phyloP scores from a whole-genome alignment of 2,797 vertebrate species.

The Acrossocheilus wenchowensis region DNA sequence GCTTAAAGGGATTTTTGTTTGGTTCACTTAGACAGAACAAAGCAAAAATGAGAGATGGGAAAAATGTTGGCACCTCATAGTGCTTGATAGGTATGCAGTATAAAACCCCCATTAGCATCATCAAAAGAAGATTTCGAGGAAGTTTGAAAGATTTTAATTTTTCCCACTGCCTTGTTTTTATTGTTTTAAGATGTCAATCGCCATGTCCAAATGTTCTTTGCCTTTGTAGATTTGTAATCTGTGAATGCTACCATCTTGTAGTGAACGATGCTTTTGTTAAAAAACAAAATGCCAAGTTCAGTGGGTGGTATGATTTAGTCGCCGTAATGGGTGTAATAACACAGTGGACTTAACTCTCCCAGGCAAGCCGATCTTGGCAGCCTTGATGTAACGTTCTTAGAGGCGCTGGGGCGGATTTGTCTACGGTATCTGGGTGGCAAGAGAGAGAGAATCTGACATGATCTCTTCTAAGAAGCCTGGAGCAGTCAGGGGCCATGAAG shows the following conservation, averaged over 20 bases:
- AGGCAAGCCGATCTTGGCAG: conserved; percentile 43
- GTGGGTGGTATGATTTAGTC: conserved; percentile 47
- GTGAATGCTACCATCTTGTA: conserved; percentile 35
- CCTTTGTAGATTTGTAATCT: conserved; percentile 47
- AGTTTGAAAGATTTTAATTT: not conserved
- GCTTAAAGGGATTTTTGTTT: not conserved
- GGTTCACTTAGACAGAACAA: conserved; percentile 31
- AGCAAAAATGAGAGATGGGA: not conserved
- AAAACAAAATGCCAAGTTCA: conserved; percentile 23
- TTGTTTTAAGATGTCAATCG: conserved; percentile 46
- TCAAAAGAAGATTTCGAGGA: conserved; percentile 27
- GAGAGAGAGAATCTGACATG: conserved; percentile 57
- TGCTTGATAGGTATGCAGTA: conserved; percentile 24
- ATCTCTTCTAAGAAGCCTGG: conserved; percentile 57
- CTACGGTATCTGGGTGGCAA: conserved; percentile 51
- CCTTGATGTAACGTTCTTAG: conserved; percentile 51
- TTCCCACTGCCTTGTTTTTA: conserved; percentile 30
- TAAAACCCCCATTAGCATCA: conserved; percentile 35
- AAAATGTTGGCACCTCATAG: conserved; percentile 18
- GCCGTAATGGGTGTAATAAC: conserved; percentile 50
- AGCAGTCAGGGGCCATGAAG: conserved; percentile 60
- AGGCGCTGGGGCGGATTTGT: conserved; percentile 50
- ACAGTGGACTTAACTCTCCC: conserved; percentile 47
- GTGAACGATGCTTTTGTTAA: conserved; percentile 42
- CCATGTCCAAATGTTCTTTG: conserved; percentile 6